Evolutionary conservation across 2,888 invertebrate genomes (phyloP).

Genomic region (Drosophila peninsularis): DNA sequence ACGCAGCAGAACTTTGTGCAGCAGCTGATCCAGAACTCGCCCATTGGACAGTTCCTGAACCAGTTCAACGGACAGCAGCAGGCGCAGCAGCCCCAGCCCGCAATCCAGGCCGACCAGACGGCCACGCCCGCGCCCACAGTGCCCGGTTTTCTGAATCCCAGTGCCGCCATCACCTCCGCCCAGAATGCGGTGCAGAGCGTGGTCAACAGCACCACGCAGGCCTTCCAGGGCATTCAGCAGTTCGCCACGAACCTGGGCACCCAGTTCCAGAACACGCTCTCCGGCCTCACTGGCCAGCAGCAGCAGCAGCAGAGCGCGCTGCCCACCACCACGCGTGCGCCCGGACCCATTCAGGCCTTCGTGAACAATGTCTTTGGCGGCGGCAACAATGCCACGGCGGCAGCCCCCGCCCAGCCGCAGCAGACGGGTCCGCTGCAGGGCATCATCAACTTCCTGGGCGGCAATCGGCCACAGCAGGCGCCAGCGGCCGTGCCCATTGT

Average conservation of each 20-base stretch:
- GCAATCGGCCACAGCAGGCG: conserved; percentile 74
- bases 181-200: conserved; percentile 71
- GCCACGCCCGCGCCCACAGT: conserved; percentile 67
- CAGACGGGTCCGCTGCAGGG: conserved; percentile 81
- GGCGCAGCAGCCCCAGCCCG: conserved; percentile 14
- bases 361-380: conserved; percentile 80
- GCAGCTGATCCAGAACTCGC: conserved; percentile 81
- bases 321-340: conserved; percentile 77
- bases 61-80: conserved; percentile 68
- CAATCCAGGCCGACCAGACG: conserved; percentile 51
- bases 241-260: conserved; percentile 77
- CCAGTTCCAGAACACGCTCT: conserved; percentile 79
- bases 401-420: conserved; percentile 47
- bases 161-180: conserved; percentile 69
- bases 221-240: conserved; percentile 81
- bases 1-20: conserved; percentile 80
- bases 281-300: conserved; percentile 67
- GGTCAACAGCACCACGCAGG: conserved; percentile 77
- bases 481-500: conserved; percentile 13
- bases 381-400: conserved; percentile 55
- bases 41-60: conserved; percentile 80
- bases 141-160: conserved; percentile 76
- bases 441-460: conserved; percentile 82
- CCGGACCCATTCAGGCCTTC: conserved; percentile 81
- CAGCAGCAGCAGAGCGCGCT: conserved; percentile 57